Percentiles rank a stretch among this genome's conserved stretches.
phyloP scores from a whole-genome alignment of 1,140 invertebrate species.

The Procambarus clarkii region DNA sequence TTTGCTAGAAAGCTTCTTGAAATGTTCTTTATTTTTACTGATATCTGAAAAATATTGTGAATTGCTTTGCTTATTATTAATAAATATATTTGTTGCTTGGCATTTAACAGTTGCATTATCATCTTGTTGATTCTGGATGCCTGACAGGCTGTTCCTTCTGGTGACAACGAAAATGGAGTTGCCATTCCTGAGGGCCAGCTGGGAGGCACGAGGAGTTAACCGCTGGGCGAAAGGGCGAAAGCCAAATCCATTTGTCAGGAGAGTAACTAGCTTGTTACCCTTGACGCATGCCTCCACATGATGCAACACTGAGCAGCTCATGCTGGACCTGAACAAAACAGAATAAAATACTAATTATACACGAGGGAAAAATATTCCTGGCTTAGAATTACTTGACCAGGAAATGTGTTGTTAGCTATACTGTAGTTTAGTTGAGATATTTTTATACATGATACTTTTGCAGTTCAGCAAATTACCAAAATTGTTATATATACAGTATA shows the following conservation, averaged over 20 bases:
- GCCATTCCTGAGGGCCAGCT: slow-evolving; percentile 76
- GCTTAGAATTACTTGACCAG: no score
- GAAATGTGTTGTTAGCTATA: no score
- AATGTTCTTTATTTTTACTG: no score
- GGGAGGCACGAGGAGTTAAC: slow-evolving; percentile 73
- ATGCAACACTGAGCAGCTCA: slow-evolving; percentile 74
- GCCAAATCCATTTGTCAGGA: slow-evolving; percentile 74
- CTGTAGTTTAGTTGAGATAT: no score
- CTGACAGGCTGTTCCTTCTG: slow-evolving; percentile 60
- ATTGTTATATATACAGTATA: no score
- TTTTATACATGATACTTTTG: no score
- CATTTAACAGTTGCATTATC: not conserved
- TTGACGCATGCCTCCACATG: slow-evolving; percentile 77
- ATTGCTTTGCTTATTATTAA: not conserved
- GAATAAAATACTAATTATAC: not conserved
- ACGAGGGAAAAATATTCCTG: not conserved
- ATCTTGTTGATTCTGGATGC: not conserved
- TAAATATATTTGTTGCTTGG: not conserved
- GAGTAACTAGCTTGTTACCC: slow-evolving; percentile 72
- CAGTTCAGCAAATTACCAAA: no score
- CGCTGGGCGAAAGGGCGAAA: slow-evolving; percentile 75
- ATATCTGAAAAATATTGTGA: no score
- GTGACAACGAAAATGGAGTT: slow-evolving; percentile 76
- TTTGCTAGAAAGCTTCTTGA: not conserved
- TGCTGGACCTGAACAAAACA: slow-evolving; percentile 21